These are phyloP conservation scores for Hemibates koningsi DNA, from an alignment of 2,113 vertebrate species.

Conservation along the genomic window DNA sequence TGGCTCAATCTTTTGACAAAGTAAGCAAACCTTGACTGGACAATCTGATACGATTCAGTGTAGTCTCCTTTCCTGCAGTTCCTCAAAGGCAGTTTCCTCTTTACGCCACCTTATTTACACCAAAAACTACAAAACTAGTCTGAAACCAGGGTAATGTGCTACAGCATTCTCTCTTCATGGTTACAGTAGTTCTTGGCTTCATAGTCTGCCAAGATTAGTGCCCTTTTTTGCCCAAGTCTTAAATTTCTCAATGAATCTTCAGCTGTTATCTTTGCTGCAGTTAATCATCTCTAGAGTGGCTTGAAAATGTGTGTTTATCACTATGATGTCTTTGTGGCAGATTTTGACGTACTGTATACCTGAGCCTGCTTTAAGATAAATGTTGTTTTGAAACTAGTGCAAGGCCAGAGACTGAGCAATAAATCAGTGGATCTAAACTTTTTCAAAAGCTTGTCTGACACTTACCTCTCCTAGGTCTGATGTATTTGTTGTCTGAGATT, in stretches of 20 bases:
- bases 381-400: conserved; percentile 33
- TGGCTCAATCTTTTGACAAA: neutral
- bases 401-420: neutral
- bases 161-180: neutral
- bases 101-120: neutral
- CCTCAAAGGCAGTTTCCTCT: neutral
- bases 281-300: neutral
- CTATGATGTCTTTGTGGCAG: neutral
- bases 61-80: neutral
- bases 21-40: neutral
- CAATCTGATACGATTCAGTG: neutral
- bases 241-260: neutral
- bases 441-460: neutral
- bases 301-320: neutral
- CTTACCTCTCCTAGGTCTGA: conserved; percentile 17
- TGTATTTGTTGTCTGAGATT: conserved; percentile 37
- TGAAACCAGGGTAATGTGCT: neutral
- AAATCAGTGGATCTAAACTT: conserved; percentile 21
- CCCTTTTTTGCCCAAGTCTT: neutral
- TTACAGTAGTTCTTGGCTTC: neutral
- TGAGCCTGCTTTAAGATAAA: conserved; percentile 2
- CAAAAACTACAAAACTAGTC: neutral
- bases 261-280: neutral
- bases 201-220: neutral
- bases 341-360: neutral